Base-by-base conservation (phyloP, 2,113 vertebrate genomes). In the Rhabdomys dilectus region DNA sequence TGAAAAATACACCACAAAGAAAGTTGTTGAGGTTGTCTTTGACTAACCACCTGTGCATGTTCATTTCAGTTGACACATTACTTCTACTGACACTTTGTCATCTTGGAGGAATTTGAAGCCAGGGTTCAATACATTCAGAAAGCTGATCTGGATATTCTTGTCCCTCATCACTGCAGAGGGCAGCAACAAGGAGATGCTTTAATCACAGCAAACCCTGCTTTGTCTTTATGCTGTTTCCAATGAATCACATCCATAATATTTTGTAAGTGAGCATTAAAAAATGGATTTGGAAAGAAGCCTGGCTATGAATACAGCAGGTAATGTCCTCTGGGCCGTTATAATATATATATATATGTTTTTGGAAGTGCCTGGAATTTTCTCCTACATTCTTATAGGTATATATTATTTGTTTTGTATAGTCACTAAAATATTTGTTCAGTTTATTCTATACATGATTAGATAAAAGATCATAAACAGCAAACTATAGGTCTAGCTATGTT, bases 131-230 rank as follows among this genome's bases (percentile, higher is more conserved):
- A 91, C 51, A 0, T 96, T 11, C 10, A 91, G 96, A 95, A 97
- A 45, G 96, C 96, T 96, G 96, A 24, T 96, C 92, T 76, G 99
- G 8, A 9, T 98, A 97, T 96, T 98, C 98, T 97, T 98, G 97
- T 19, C 94, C 96, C 96, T 97, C 96, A 93, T 97, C 98, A 98
- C 98, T 98, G 98, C 98, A 99, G 99, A 98, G 98, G 98, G 98
- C 98, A 99, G 98, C 98, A 99, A 77, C 98, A 98, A 92, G 94
- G 88, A 78, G 91, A 76, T 82, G 64, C 89, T 84, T 96, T 39
- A 31, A 96, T 91, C 97, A 96, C 75, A 51, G n/a, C 48, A 81
- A 97, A 85, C 72, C 92, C 51, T 76, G 17, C 88, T 64, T 73
- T 53, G 39, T 91, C 16, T 81, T 76, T 92, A 70, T 66, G 2